Evolutionary conservation across 2,888 invertebrate genomes (phyloP).

Genomic region (Xestia ashworthii): DNA sequence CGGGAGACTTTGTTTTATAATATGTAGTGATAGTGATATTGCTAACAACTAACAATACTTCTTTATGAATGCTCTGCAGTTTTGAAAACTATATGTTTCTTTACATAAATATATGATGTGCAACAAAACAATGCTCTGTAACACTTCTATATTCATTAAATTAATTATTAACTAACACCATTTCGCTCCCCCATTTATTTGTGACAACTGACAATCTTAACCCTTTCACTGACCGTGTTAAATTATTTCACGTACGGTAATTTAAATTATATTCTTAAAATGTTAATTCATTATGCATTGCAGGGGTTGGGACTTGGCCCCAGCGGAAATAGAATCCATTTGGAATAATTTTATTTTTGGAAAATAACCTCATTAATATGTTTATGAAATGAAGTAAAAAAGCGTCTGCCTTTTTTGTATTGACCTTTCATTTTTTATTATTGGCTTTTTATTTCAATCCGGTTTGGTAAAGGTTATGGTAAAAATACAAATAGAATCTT

Average conservation of each 20-base stretch:
- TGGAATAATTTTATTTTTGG: conserved; percentile 61
- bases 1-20: too few relatives aligned
- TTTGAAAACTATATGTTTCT: neutral
- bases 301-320: conserved; percentile 71
- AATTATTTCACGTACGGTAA: conserved; percentile 78
- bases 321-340: conserved; percentile 72
- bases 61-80: neutral
- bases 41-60: too few relatives aligned
- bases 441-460: conserved; percentile 41
- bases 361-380: conserved; percentile 50
- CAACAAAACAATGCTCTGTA: conserved; percentile 17
- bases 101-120: neutral
- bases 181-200: conserved; percentile 77
- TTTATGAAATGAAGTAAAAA: conserved; percentile 56
- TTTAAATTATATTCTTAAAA: conserved; percentile 85
- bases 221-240: conserved; percentile 82
- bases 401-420: conserved; percentile 44
- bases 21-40: too few relatives aligned
- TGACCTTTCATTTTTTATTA: conserved; percentile 50
- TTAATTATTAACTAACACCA: conserved; percentile 74
- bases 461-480: conserved; percentile 50
- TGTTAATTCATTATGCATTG: conserved; percentile 81
- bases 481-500: conserved; percentile 46
- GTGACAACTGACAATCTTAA: conserved; percentile 86
- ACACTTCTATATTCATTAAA: conserved; percentile 64